These are phyloP conservation scores for Pangasius mekongensis DNA, from an alignment of 2,797 vertebrate genomes.

Conservation along the genomic window DNA sequence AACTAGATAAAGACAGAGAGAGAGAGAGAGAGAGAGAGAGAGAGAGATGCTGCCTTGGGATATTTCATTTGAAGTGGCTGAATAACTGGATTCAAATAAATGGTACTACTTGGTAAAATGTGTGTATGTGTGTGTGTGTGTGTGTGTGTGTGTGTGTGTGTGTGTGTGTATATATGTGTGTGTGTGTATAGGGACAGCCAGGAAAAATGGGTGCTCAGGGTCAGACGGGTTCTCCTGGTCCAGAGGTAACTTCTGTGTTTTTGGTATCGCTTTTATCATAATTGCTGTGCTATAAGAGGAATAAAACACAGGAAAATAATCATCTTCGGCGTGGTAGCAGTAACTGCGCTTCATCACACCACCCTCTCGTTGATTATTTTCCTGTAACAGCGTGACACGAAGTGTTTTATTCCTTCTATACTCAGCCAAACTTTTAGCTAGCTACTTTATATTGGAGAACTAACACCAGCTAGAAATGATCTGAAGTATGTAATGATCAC, in stretches of 20 bases:
- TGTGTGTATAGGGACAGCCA: slow-evolving; percentile 78
- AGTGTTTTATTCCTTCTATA: background rate
- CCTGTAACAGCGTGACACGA: background rate
- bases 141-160: slow-evolving; percentile 22
- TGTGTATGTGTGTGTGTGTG: background rate
- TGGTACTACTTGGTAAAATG: background rate
- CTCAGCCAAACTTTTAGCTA: background rate
- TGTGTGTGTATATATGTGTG: slow-evolving; percentile 22
- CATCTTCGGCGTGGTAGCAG: no score
- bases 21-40: background rate
- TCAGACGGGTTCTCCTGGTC: slow-evolving; percentile 81
- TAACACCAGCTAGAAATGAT: background rate
- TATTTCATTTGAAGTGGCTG: background rate
- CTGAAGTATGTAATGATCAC: background rate
- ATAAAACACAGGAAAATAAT: background rate
- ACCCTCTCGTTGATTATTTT: background rate
- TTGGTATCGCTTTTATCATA: background rate
- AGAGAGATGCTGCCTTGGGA: background rate
- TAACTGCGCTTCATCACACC: background rate
- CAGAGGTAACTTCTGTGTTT: slow-evolving; percentile 74
- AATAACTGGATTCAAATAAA: background rate
- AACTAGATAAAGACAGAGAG: background rate
- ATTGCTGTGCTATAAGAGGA: background rate
- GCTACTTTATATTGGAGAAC: background rate
- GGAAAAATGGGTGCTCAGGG: slow-evolving; percentile 88